Conservation (phyloP, 2,888 invertebrate genomes). For the Xestia c-nigrum region DNA sequence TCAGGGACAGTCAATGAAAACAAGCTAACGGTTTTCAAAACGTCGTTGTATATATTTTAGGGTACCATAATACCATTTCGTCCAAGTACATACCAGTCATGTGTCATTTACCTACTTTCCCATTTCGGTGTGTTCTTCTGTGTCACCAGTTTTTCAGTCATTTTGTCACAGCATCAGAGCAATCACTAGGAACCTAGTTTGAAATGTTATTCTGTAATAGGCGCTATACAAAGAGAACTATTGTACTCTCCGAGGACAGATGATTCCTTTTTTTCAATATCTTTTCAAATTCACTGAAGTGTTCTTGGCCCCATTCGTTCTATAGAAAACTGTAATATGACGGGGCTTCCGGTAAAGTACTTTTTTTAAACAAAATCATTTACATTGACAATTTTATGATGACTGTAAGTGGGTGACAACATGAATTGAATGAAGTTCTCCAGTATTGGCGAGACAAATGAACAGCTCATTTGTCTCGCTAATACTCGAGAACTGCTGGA, state of each 20-base stretch:
- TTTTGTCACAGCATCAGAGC: not conserved
- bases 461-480: too few relatives aligned
- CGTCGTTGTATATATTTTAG: not conserved
- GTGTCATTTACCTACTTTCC: not conserved
- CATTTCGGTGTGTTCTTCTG: not conserved
- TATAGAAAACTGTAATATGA: conserved; percentile 39
- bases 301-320: conserved; percentile 25
- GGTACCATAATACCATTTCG: not conserved
- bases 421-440: too few relatives aligned
- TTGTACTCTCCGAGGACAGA: conserved; percentile 48
- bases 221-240: conserved; percentile 31
- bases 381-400: conserved; percentile 41
- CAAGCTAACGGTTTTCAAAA: not conserved
- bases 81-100: not conserved
- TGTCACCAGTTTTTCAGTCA: not conserved
- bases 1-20: not conserved
- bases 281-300: conserved; percentile 56
- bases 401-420: not conserved
- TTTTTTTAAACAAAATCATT: conserved; percentile 42
- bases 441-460: too few relatives aligned
- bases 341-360: conserved; percentile 34
- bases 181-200: not conserved
- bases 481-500: too few relatives aligned
- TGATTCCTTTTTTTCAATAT: conserved; percentile 35
- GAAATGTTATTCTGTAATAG: conserved; percentile 9